Percentiles rank a stretch among this genome's conserved stretches.
Conservation (phyloP, 1,140 invertebrate genomes). For the Leptestheria dahalacensis region DNA sequence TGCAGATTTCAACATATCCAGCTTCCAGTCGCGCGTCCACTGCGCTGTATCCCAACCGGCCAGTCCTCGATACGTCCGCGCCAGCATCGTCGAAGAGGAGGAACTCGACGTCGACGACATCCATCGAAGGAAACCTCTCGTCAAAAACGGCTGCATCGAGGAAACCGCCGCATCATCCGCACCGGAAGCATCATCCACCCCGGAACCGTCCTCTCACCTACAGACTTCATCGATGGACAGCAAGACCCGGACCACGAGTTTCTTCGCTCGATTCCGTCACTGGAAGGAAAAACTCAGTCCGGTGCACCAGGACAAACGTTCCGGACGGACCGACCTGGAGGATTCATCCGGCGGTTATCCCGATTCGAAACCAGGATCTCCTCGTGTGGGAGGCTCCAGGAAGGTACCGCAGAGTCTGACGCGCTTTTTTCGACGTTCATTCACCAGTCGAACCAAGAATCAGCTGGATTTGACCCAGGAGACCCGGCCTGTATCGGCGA, state of each 20-base stretch:
- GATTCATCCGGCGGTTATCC: background rate
- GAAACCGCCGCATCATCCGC: background rate
- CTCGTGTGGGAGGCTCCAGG: background rate
- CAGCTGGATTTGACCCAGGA: background rate
- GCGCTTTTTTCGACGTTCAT: constrained; percentile 5
- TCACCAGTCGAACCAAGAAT: background rate
- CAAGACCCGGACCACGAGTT: background rate
- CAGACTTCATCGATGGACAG: background rate
- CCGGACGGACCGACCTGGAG: background rate
- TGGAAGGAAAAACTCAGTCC: constrained; percentile 1
- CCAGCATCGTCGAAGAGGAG: background rate
- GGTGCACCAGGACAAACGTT: background rate
- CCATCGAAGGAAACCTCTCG: background rate
- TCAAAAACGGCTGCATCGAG: background rate
- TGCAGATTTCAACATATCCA: background rate
- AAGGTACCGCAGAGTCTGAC: background rate
- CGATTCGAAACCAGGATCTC: background rate
- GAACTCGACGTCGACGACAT: background rate
- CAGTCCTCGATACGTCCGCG: background rate
- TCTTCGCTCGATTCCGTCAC: background rate
- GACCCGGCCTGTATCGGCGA: background rate
- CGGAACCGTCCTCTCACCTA: background rate
- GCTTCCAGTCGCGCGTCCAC: background rate
- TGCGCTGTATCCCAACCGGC: background rate
- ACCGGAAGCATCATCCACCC: background rate